Conservation (phyloP, 2,113 vertebrate genomes). For the Dasypus novemcinctus region DNA sequence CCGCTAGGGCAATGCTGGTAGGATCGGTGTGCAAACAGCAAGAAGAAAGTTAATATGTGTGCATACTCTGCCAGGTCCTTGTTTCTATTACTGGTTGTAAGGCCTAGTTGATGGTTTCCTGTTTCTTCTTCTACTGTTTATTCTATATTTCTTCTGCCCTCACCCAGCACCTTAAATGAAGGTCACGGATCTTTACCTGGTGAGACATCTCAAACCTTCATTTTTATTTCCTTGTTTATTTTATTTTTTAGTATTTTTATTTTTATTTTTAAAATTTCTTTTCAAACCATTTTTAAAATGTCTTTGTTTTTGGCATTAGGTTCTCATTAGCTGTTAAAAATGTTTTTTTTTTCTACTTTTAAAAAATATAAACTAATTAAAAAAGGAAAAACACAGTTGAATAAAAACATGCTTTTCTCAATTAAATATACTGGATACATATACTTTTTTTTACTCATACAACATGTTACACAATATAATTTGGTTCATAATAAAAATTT, state of each 20-base stretch:
- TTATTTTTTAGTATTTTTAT: no score
- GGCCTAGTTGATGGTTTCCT: neutral
- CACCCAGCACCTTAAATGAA: neutral
- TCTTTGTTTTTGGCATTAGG: neutral
- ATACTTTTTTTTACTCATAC: no score
- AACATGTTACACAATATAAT: no score
- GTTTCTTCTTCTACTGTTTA: neutral
- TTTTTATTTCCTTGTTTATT: neutral
- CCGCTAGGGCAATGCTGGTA: neutral
- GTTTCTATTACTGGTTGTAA: neutral
- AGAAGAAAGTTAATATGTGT: neutral
- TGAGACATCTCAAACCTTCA: neutral
- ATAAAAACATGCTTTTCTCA: no score
- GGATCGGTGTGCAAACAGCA: neutral
- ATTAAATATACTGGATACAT: no score
- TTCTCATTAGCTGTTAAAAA: no score
- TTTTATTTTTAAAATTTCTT: no score
- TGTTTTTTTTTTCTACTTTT: no score
- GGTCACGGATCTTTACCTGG: neutral
- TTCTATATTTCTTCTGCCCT: neutral
- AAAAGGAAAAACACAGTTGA: no score
- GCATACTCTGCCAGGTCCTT: neutral
- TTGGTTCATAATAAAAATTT: no score
- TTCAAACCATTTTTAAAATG: neutral
- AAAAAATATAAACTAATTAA: no score